phyloP scores from a whole-genome alignment of 2,797 vertebrate species.

The Telmatherina bonti region DNA sequence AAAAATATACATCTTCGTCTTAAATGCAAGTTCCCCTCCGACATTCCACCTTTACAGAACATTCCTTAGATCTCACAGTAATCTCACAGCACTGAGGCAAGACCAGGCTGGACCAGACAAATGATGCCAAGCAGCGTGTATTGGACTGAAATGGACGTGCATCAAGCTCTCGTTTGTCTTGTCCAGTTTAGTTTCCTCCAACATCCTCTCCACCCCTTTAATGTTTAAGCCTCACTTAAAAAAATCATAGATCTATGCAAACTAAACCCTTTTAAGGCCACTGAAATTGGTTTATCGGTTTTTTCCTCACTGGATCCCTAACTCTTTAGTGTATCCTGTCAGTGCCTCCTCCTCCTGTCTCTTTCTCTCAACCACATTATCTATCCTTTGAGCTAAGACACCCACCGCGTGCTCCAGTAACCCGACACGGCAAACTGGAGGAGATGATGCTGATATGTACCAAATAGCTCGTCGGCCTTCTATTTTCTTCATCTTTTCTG shows the following conservation, averaged over 20 bases:
- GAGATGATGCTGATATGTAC: slow-evolving; percentile 44
- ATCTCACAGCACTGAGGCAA: slow-evolving; percentile 26
- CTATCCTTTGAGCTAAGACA: slow-evolving; percentile 20
- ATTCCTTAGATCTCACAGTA: slow-evolving; percentile 28
- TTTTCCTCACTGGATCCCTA: slow-evolving; percentile 31
- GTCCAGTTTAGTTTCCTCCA: slow-evolving; percentile 20
- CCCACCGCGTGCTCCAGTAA: slow-evolving; percentile 22
- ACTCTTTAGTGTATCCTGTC: slow-evolving; percentile 2
- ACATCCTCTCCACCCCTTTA: slow-evolving; percentile 43
- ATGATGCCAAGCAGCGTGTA: slow-evolving; percentile 4
- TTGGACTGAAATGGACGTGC: slow-evolving; percentile 17
- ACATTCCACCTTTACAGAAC: slow-evolving; percentile 24
- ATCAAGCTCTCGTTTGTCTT: slow-evolving; percentile 9
- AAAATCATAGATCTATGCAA: slow-evolving; percentile 20
- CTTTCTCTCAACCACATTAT: slow-evolving; percentile 12
- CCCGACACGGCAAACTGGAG: slow-evolving; percentile 35
- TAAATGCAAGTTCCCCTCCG: slow-evolving; percentile 1
- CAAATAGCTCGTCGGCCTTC: slow-evolving; percentile 12
- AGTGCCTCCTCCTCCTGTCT: slow-evolving; percentile 16
- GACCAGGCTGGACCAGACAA: slow-evolving; percentile 10
- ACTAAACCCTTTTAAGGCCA: slow-evolving; percentile 61
- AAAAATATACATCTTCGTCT: slow-evolving; percentile 12
- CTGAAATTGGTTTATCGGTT: slow-evolving; percentile 45
- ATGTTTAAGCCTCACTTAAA: slow-evolving; percentile 10
- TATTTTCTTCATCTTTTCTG: slow-evolving; percentile 63